These are phyloP conservation scores for Brachymystax lenok DNA, from an alignment of 2,797 vertebrate genomes.

Conservation along the genomic window DNA sequence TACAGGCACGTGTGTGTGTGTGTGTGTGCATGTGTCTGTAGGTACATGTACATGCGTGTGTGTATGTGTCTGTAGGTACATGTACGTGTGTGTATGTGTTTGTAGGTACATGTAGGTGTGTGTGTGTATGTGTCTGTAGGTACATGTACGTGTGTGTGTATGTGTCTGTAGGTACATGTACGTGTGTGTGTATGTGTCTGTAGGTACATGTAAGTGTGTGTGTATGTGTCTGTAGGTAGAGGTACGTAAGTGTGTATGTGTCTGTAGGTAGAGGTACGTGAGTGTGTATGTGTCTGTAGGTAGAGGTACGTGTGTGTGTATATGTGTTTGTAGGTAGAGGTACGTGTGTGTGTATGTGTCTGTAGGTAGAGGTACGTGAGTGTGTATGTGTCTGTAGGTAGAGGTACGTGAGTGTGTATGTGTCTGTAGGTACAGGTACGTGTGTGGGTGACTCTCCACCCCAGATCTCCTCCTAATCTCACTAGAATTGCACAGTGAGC, in stretches of 20 bases:
- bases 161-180: not conserved
- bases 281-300: too few relatives aligned
- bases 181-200: too few relatives aligned
- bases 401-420: not conserved
- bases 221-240: not conserved
- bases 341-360: too few relatives aligned
- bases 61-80: not conserved
- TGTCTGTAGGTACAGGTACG: constrained; percentile 40
- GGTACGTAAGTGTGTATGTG: too few relatives aligned
- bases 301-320: too few relatives aligned
- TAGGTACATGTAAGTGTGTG: not conserved
- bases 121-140: constrained; percentile 35
- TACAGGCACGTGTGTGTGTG: too few relatives aligned
- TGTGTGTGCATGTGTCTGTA: not conserved
- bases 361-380: not conserved
- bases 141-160: not conserved
- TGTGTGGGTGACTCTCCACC: not conserved
- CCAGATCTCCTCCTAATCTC: constrained; percentile 67
- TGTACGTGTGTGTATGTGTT: not conserved
- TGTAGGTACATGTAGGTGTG: constrained; percentile 5
- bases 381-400: not conserved
- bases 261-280: too few relatives aligned
- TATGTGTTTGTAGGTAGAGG: too few relatives aligned
- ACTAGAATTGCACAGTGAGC: constrained; percentile 66
- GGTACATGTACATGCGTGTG: not conserved